Conservation (phyloP, 1,140 invertebrate species). For the Platorchestia sp. region DNA sequence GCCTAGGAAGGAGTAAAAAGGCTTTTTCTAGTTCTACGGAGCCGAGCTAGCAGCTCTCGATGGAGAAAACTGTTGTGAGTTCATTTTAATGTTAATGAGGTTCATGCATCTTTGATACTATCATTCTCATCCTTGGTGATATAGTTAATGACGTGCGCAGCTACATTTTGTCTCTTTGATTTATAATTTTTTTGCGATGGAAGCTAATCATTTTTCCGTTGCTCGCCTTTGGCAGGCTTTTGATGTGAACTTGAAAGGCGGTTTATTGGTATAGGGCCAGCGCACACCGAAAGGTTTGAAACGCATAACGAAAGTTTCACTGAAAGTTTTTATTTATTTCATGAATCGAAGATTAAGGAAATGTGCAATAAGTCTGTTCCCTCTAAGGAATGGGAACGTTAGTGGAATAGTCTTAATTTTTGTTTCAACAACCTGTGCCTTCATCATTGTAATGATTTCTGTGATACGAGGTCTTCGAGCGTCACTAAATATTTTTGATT, state of each 20-base stretch:
- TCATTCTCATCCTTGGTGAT: not conserved
- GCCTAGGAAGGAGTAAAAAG: no score
- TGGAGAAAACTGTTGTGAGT: not conserved
- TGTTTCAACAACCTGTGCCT: not conserved
- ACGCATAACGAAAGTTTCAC: no score
- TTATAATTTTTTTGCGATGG: not conserved
- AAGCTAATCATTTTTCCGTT: not conserved
- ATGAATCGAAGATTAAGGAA: not conserved
- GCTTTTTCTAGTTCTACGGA: not conserved
- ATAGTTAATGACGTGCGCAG: not conserved
- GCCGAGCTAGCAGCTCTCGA: not conserved
- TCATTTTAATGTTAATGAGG: not conserved
- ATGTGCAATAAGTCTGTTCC: not conserved
- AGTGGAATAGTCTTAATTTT: not conserved
- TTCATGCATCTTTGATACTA: not conserved
- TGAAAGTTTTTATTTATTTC: not conserved
- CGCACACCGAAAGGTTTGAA: no score
- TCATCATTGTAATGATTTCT: not conserved
- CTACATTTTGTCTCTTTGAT: not conserved
- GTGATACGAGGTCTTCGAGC: not conserved
- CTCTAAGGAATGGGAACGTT: not conserved
- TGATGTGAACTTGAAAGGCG: not conserved
- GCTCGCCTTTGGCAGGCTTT: not conserved
- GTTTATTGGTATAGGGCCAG: not conserved
- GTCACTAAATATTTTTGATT: not conserved